These are phyloP conservation scores for Zaprionus bogoriensis DNA, from an alignment of 2,888 invertebrate species.

Conservation along the genomic window DNA sequence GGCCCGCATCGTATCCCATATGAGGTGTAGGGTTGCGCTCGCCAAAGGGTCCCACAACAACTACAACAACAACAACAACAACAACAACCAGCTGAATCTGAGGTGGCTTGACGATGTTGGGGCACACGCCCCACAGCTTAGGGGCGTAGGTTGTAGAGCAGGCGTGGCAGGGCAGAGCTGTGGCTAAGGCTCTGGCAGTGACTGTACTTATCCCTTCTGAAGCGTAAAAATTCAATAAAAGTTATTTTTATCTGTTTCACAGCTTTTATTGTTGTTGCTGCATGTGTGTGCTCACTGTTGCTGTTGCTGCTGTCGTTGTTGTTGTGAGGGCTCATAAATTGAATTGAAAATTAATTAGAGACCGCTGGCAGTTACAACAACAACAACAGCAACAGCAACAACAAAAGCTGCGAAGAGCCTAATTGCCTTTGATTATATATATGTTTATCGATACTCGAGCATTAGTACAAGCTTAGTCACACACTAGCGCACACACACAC, in stretches of 20 bases:
- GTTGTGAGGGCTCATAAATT: slow-evolving; percentile 37
- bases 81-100: too few species aligned
- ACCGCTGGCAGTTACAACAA: slow-evolving; percentile 5
- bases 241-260: slow-evolving; percentile 13
- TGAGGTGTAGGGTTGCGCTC: too few species aligned
- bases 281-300: background rate
- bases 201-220: background rate
- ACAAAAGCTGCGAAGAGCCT: slow-evolving; percentile 39
- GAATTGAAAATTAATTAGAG: slow-evolving; percentile 66
- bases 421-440: slow-evolving; percentile 66
- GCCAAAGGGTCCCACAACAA: too few species aligned
- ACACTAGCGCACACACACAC: slow-evolving; percentile 19
- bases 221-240: slow-evolving; percentile 22
- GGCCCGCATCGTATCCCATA: too few species aligned
- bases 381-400: background rate
- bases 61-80: too few species aligned
- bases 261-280: background rate
- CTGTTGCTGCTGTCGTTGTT: background rate
- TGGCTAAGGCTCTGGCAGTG: background rate
- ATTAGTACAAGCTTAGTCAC: slow-evolving; percentile 39
- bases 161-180: background rate
- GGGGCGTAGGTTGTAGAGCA: background rate
- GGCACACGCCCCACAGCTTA: background rate
- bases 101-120: background rate
- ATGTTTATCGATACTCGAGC: slow-evolving; percentile 55